A percentile compares a stretch with the other conserved stretches of the same genome.
phyloP scores from a whole-genome alignment of 1,140 invertebrate genomes.

The Rhyacophila brunnea region DNA sequence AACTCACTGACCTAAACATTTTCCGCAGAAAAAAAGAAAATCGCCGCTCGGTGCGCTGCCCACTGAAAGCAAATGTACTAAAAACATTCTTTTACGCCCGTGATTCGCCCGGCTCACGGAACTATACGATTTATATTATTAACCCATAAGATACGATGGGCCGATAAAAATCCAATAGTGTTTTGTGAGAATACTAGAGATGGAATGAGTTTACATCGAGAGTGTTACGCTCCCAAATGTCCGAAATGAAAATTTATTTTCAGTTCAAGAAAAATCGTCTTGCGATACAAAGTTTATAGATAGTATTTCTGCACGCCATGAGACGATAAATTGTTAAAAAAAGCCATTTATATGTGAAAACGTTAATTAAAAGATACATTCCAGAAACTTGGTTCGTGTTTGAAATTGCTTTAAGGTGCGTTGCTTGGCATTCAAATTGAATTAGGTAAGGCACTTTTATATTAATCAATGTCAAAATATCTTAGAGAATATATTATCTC shows the following conservation, averaged over 20 bases:
- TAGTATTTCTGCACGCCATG: conserved; percentile 28
- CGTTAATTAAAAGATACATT: conserved; percentile 31
- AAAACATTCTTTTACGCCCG: conserved; percentile 5
- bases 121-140: conserved; percentile 31
- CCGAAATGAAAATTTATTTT: conserved; percentile 28
- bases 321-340: conserved; percentile 29
- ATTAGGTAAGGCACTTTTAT: neutral
- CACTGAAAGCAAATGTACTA: conserved; percentile 12
- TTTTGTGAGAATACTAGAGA: conserved; percentile 4
- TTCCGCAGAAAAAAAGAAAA: neutral
- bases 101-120: conserved; percentile 18
- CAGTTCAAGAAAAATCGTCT: conserved; percentile 7
- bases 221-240: conserved; percentile 4
- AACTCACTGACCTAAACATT: too few species aligned
- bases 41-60: neutral
- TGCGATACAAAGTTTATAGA: conserved; percentile 23
- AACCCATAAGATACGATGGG: conserved; percentile 24
- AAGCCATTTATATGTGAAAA: conserved; percentile 27
- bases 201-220: conserved; percentile 4
- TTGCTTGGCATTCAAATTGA: conserved; percentile 9
- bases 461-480: conserved; percentile 4
- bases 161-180: conserved; percentile 22
- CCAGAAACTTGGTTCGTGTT: neutral
- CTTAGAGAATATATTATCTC: neutral
- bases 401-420: conserved; percentile 4